These are phyloP conservation scores for Psococerastis gibbosa DNA, from an alignment of 2,888 invertebrate species.

Conservation along the genomic window DNA sequence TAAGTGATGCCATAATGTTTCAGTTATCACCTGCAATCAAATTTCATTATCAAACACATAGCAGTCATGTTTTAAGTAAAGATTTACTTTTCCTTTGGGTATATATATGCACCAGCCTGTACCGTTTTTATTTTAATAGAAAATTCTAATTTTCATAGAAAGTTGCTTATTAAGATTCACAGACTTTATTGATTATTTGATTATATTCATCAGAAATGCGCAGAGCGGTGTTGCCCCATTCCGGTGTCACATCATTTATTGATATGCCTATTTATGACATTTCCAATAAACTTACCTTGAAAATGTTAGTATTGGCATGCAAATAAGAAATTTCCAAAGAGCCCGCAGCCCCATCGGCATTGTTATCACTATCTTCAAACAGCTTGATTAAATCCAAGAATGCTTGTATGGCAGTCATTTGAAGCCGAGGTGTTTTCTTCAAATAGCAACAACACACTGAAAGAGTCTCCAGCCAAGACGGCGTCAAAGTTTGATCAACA, in stretches of 20 bases:
- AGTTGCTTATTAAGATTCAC: too few relatives aligned
- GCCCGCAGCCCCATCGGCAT: not conserved
- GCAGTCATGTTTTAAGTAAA: too few relatives aligned
- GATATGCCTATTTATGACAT: too few relatives aligned
- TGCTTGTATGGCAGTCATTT: conserved; percentile 46
- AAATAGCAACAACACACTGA: conserved; percentile 47
- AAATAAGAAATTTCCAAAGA: not conserved
- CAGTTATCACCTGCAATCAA: conserved; percentile 36
- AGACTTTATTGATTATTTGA: too few relatives aligned
- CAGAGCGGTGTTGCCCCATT: too few relatives aligned
- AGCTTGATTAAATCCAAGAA: conserved; percentile 39
- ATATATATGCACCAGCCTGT: too few relatives aligned
- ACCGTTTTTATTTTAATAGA: too few relatives aligned
- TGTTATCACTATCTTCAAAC: not conserved
- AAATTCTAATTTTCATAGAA: too few relatives aligned
- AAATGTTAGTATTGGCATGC: not conserved
- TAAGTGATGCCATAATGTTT: conserved; percentile 52
- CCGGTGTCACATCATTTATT: too few relatives aligned
- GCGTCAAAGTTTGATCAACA: conserved; percentile 28
- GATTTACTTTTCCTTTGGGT: too few relatives aligned
- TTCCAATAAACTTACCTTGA: not conserved
- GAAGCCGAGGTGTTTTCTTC: conserved; percentile 36
- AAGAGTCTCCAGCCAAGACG: conserved; percentile 52
- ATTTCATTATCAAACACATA: too few relatives aligned
- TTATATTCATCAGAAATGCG: too few relatives aligned